Conservation (phyloP, 1,140 invertebrate genomes). For the Diorhabda sublineata region DNA sequence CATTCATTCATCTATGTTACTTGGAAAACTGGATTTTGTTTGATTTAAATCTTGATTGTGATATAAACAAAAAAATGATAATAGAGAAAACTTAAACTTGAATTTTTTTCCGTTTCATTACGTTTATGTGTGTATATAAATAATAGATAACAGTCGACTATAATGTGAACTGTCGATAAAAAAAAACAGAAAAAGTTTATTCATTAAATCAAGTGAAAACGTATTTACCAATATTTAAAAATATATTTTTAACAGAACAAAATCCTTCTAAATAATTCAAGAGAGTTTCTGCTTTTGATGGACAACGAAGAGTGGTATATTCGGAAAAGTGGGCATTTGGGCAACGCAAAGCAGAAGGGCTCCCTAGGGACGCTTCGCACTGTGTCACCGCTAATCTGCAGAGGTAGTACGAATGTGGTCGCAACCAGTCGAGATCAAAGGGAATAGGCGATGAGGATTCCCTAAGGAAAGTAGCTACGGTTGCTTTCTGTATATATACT, state of each 20-base stretch:
- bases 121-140: too few species aligned
- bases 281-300: background rate
- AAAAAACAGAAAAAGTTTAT: too few species aligned
- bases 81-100: too few species aligned
- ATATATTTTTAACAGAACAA: background rate
- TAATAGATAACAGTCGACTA: too few species aligned
- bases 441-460: slow-evolving; percentile 8
- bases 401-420: slow-evolving; percentile 4
- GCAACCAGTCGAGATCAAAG: slow-evolving; percentile 7
- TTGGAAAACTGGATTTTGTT: too few species aligned
- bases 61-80: too few species aligned
- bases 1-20: too few species aligned
- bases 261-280: background rate
- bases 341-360: background rate
- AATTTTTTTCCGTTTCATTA: too few species aligned
- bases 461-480: background rate
- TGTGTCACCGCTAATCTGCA: slow-evolving; percentile 13
- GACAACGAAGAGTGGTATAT: background rate
- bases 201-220: too few species aligned
- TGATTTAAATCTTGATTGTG: too few species aligned
- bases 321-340: background rate
- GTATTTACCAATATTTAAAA: too few species aligned
- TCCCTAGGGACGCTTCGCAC: background rate
- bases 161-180: too few species aligned
- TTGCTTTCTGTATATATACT: background rate